These are phyloP conservation scores for Rhopalosiphum nymphaeae DNA, from an alignment of 2,888 invertebrate species.

Conservation along the genomic window DNA sequence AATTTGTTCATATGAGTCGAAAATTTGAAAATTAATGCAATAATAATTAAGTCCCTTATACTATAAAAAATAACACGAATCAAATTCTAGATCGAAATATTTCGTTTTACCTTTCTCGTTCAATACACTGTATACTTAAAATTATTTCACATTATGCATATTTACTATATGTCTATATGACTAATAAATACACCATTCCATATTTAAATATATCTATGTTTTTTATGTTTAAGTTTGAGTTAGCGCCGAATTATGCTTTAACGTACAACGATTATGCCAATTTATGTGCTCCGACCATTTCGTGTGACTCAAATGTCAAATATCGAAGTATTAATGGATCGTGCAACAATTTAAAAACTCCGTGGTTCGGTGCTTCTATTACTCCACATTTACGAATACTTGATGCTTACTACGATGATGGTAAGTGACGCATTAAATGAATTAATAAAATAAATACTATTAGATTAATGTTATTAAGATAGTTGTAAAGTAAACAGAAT, in stretches of 20 bases:
- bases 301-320: slow-evolving; percentile 69
- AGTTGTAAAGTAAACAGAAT: not conserved
- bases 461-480: not conserved
- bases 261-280: not conserved
- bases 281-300: not conserved
- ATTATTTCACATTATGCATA: not conserved
- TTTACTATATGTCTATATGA: not conserved
- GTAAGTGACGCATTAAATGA: slow-evolving; percentile 50
- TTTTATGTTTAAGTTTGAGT: not conserved
- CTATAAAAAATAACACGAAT: too few relatives aligned
- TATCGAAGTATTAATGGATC: slow-evolving; percentile 90
- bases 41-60: too few relatives aligned
- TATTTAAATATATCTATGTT: not conserved
- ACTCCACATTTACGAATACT: slow-evolving; percentile 71
- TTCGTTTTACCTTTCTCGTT: too few relatives aligned
- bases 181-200: not conserved
- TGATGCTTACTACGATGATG: slow-evolving; percentile 66
- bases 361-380: slow-evolving; percentile 84
- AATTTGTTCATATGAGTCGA: too few relatives aligned
- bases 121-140: too few relatives aligned
- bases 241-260: not conserved
- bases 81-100: too few relatives aligned
- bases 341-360: slow-evolving; percentile 90
- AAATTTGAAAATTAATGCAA: too few relatives aligned
- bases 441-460: not conserved